These are phyloP conservation scores for Chorisops tibialis DNA, from an alignment of 2,888 invertebrate genomes.

Conservation along the genomic window DNA sequence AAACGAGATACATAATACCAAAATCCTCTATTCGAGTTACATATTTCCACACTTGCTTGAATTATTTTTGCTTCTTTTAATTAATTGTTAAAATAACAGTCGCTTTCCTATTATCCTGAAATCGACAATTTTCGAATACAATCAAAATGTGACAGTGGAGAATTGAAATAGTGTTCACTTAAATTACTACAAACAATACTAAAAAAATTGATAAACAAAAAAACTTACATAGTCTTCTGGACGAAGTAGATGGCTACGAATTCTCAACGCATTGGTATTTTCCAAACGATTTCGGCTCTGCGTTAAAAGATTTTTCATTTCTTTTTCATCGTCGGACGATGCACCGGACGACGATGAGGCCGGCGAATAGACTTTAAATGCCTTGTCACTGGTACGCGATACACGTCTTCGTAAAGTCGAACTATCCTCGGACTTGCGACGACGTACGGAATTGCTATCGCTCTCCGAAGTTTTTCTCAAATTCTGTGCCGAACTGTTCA, in stretches of 20 bases:
- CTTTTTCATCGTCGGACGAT: conserved; percentile 49
- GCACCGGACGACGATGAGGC: conserved; percentile 50
- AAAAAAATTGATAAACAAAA: background rate
- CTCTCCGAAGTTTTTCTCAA: conserved; percentile 48
- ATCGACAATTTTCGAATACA: too few relatives aligned
- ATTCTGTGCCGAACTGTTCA: conserved; percentile 50
- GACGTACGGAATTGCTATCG: conserved; percentile 44
- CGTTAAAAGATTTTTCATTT: conserved; percentile 48
- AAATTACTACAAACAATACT: too few relatives aligned
- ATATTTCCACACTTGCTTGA: too few relatives aligned
- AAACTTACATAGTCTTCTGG: conserved; percentile 53
- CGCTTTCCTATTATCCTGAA: too few relatives aligned
- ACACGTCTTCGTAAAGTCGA: conserved; percentile 43
- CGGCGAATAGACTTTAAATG: conserved; percentile 45
- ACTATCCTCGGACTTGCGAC: conserved; percentile 41
- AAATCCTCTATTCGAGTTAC: background rate
- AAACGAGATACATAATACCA: background rate
- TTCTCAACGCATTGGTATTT: conserved; percentile 49
- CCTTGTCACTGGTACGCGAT: conserved; percentile 49
- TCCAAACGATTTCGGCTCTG: conserved; percentile 50
- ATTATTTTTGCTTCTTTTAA: too few relatives aligned
- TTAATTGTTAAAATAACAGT: too few relatives aligned
- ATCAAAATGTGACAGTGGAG: too few relatives aligned
- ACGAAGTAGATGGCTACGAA: conserved; percentile 50
- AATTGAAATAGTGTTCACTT: too few relatives aligned